phyloP scores from a whole-genome alignment of 2,113 vertebrate genomes.

The Diadophis punctatus region DNA sequence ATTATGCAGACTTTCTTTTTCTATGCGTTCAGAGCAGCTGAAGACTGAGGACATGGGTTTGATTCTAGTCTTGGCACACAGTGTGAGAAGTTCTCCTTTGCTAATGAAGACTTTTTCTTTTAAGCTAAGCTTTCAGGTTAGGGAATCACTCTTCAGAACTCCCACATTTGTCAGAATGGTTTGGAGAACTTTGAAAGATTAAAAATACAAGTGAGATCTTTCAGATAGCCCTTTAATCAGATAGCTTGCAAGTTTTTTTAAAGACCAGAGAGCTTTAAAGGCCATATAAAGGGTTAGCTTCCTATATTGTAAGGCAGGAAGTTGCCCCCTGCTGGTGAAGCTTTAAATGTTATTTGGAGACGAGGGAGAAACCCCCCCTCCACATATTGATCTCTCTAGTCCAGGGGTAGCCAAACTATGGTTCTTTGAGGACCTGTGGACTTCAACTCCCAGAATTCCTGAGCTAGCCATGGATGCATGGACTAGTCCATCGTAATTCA shows the following conservation, averaged over 20 bases:
- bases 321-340: slow-evolving; percentile 7
- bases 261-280: slow-evolving; percentile 7
- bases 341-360: slow-evolving; percentile 14
- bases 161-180: slow-evolving; percentile 16
- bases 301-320: background rate
- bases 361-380: background rate
- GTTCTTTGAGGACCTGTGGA: too few species aligned
- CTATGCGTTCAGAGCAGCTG: slow-evolving; percentile 14
- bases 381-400: slow-evolving; percentile 11
- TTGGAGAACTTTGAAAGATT: slow-evolving; percentile 15
- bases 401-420: too few species aligned
- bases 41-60: slow-evolving; percentile 37
- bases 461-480: too few species aligned
- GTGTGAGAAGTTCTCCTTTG: background rate
- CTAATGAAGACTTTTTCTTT: background rate
- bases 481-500: slow-evolving; percentile 7
- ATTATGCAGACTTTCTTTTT: slow-evolving; percentile 14
- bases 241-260: background rate
- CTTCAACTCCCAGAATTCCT: too few species aligned
- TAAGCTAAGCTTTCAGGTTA: background rate
- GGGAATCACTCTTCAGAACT: background rate
- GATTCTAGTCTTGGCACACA: background rate
- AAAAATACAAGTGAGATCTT: slow-evolving; percentile 2
- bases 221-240: slow-evolving; percentile 11
- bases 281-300: slow-evolving; percentile 3